Base-by-base conservation (phyloP, 1,140 invertebrate genomes). In the Drosophila aff. region DNA sequence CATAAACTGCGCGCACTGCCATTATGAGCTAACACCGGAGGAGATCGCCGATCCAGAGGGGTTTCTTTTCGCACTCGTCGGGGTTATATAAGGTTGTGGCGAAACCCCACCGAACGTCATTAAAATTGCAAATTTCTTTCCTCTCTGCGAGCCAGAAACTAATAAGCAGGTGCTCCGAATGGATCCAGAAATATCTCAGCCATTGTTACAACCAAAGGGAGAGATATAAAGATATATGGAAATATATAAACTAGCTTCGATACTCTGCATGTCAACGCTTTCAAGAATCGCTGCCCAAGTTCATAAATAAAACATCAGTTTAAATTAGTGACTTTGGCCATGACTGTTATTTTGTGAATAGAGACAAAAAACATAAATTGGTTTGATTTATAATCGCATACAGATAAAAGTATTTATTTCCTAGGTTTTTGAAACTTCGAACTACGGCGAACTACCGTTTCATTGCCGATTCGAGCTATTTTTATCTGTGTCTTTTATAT, bases 51-150 rank as follows among this genome's bases (percentile, higher is more conserved):
- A 40, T 40, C 47, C 68, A 60, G 50, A 66, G 64, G 52, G 65
- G 75, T 78, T 69, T 71, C 74, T 66, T 78, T 84, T 85, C 65
- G 69, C 82, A 81, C 59, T 80, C 55, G 52, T 28, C 52, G 50
- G 50, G 61, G 31, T 86, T 86, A 86, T 79, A 75, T 86, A 86
- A 86, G 79, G 63, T 43, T 63, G 67, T 52, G 67, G 64, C 55
- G 63, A 62, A 73, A 73, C 55, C 64, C 36, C 59, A 36, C 36
- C 52, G 68, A 72, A 68, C 55, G 53, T 47, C 71, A 82, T 82
- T 82, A 61, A 76, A 83, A 76, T 82, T 82, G 64, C 71, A 76
- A 84, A 84, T 84, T 77, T 73, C 67, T 67, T 47, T 59, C 16
- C 43, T 69, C 53, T 72, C 68, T 49, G 44, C 55, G 52, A 46